Conservation (phyloP, 2,888 invertebrate species). For the Aphodius granarius region DNA sequence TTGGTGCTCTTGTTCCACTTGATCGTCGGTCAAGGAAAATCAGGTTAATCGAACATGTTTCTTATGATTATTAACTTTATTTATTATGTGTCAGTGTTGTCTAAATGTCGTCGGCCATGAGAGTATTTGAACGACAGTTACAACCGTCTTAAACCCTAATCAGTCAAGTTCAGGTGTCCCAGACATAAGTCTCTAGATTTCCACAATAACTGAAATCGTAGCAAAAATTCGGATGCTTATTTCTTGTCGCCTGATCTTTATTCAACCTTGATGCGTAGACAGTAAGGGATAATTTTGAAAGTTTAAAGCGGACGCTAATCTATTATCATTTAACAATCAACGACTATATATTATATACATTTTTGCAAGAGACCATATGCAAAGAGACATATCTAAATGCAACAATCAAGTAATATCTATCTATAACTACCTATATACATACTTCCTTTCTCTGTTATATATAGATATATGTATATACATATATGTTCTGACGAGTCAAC, state of each 20-base stretch:
- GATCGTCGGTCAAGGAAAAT: neutral
- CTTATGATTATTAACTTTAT: neutral
- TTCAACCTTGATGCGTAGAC: neutral
- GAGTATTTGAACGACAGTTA: too few relatives aligned
- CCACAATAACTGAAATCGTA: too few relatives aligned
- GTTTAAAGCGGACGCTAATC: neutral
- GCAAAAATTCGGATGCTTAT: too few relatives aligned
- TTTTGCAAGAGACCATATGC: neutral
- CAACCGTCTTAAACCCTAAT: too few relatives aligned
- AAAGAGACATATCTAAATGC: constrained; percentile 11
- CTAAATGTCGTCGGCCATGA: neutral
- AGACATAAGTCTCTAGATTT: too few relatives aligned
- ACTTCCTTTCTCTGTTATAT: neutral
- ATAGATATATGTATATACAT: neutral
- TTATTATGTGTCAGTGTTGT: neutral
- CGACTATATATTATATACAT: neutral
- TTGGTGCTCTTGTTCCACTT: neutral
- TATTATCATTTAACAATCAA: neutral
- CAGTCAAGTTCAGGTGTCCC: too few relatives aligned
- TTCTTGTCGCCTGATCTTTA: too few relatives aligned
- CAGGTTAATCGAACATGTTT: neutral
- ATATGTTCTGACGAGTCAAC: neutral
- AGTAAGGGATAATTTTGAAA: neutral
- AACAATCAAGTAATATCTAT: neutral
- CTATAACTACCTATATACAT: neutral